These are phyloP conservation scores for Coregonus suidteri DNA, from an alignment of 2,797 vertebrate species.

Conservation along the genomic window DNA sequence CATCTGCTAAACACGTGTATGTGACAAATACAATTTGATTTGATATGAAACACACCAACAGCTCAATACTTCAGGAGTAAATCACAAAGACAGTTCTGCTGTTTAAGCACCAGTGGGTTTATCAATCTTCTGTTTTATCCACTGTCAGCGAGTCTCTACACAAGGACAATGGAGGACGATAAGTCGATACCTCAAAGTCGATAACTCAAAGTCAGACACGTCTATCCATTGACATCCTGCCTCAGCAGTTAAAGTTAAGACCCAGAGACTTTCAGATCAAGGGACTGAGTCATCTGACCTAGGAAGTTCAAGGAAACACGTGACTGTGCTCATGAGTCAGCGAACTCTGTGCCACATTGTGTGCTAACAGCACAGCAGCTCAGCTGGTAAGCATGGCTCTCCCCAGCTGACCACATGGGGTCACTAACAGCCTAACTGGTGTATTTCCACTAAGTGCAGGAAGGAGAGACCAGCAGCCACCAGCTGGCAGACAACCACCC, in stretches of 20 bases:
- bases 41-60: neutral
- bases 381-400: neutral
- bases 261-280: neutral
- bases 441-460: neutral
- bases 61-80: neutral
- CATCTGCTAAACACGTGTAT: too few species aligned
- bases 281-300: neutral
- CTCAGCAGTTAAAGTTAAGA: neutral
- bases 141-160: neutral
- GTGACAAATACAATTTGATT: too few species aligned
- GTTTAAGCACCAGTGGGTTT: neutral
- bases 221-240: neutral
- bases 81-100: neutral
- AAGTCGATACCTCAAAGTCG: neutral
- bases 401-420: slow-evolving; percentile 27
- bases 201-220: neutral
- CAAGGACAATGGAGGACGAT: neutral
- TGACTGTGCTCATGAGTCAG: neutral
- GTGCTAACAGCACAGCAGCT: neutral
- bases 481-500: neutral
- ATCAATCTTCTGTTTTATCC: neutral
- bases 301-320: neutral
- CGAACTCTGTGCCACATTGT: neutral
- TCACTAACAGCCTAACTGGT: neutral
- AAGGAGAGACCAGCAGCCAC: neutral